Evolutionary conservation across 2,888 invertebrate species (phyloP).

Genomic region (Ectobius pallidus): DNA sequence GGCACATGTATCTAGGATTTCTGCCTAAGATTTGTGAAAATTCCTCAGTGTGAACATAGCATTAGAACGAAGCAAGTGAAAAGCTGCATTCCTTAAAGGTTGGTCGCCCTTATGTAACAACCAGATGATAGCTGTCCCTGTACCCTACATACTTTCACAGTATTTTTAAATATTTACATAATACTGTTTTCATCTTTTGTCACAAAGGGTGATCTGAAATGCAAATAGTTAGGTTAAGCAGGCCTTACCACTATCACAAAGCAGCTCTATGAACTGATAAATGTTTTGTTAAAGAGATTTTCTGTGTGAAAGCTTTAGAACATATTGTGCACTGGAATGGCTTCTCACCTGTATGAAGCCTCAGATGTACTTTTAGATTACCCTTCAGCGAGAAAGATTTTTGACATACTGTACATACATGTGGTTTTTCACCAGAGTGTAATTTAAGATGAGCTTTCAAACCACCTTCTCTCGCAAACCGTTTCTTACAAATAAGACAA

Average conservation of each 20-base stretch:
- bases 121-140: too few species aligned
- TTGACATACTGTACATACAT: conserved; percentile 70
- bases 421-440: conserved; percentile 72
- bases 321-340: conserved; percentile 2
- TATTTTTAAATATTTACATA: too few species aligned
- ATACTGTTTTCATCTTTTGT: too few species aligned
- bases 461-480: background rate
- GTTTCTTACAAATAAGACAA: background rate
- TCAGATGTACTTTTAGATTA: background rate
- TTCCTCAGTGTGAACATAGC: too few species aligned
- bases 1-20: too few species aligned
- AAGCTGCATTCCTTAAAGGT: too few species aligned
- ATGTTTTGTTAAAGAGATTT: background rate
- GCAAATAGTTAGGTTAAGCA: too few species aligned
- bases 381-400: conserved; percentile 64
- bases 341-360: background rate
- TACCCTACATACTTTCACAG: too few species aligned
- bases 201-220: too few species aligned
- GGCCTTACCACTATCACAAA: background rate
- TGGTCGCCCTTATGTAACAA: too few species aligned
- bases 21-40: too few species aligned
- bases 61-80: too few species aligned
- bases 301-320: background rate
- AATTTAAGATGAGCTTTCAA: conserved; percentile 50
- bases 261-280: background rate